A percentile compares a stretch with the other conserved stretches of the same genome.
phyloP scores from a whole-genome alignment of 2,113 vertebrate genomes.

The Perca flavescens region DNA sequence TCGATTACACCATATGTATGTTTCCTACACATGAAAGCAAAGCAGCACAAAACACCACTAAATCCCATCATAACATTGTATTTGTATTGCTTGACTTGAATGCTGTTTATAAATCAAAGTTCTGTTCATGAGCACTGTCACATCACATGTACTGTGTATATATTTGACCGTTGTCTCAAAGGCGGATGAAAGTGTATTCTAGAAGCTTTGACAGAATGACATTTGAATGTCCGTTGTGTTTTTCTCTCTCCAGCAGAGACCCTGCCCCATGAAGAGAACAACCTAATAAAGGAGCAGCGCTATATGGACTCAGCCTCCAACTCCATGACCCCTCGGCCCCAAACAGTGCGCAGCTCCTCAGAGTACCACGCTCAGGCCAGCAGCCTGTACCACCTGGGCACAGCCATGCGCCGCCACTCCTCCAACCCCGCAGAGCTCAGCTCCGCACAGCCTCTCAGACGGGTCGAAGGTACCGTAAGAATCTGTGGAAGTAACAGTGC shows the following conservation, averaged over 20 bases:
- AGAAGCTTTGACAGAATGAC: not conserved
- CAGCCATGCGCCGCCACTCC: constrained; percentile 80
- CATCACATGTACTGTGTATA: no score
- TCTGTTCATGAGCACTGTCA: no score
- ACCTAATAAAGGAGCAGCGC: constrained; percentile 87
- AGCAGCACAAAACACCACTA: not conserved
- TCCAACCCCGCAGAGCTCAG: constrained; percentile 82
- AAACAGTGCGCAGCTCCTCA: constrained; percentile 72
- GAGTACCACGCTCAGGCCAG: constrained; percentile 82
- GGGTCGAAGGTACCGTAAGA: constrained; percentile 88
- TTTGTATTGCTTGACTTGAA: not conserved
- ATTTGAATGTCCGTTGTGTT: not conserved
- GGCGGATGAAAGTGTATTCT: not conserved
- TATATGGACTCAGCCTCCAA: constrained; percentile 89
- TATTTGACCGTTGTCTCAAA: no score
- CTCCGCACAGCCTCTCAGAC: constrained; percentile 83
- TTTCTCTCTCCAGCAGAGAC: constrained; percentile 86
- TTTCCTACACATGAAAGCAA: not conserved
- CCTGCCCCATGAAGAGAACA: constrained; percentile 86
- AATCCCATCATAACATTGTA: not conserved
- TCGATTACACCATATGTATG: not conserved
- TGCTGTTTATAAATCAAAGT: not conserved
- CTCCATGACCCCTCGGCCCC: constrained; percentile 85
- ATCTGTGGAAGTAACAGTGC: not conserved
- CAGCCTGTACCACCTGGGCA: constrained; percentile 81